phyloP scores from a whole-genome alignment of 2,113 vertebrate genomes.

The Emydocephalus ijimae region DNA sequence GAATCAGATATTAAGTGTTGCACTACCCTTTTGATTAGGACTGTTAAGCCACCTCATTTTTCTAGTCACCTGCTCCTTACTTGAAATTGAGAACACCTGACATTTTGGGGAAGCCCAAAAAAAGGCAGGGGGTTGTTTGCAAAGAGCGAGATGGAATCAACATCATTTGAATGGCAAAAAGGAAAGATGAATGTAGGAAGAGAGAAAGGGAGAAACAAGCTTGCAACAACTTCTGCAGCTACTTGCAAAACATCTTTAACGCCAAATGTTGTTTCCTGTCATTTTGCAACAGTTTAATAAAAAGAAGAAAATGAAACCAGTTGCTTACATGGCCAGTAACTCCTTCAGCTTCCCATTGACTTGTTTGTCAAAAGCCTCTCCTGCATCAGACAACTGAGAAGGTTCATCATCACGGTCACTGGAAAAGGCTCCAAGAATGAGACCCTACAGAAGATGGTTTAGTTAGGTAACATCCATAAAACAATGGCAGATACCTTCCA shows the following conservation, averaged over 20 bases:
- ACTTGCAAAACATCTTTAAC: not conserved
- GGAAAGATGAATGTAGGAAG: not conserved
- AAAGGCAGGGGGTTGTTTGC: not conserved
- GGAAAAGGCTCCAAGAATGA: constrained; percentile 87
- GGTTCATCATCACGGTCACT: constrained; percentile 70
- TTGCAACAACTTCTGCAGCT: too few relatives aligned
- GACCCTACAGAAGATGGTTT: constrained; percentile 69
- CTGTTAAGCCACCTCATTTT: not conserved
- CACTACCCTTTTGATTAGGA: not conserved
- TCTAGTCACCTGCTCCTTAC: not conserved
- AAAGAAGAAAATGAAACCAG: not conserved
- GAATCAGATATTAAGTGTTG: not conserved
- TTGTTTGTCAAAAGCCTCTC: constrained; percentile 76
- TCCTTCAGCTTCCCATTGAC: constrained; percentile 85
- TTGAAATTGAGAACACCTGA: not conserved
- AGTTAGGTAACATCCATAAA: not conserved
- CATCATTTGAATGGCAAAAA: not conserved
- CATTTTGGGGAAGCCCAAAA: not conserved
- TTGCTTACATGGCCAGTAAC: constrained; percentile 79
- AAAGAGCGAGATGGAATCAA: not conserved
- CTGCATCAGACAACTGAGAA: constrained; percentile 78
- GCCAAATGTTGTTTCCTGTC: not conserved
- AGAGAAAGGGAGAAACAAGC: too few relatives aligned
- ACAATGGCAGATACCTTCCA: not conserved
- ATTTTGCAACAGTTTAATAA: not conserved